Evolutionary conservation across 2,888 invertebrate genomes (phyloP).

Genomic region (Euzetes globulus): DNA sequence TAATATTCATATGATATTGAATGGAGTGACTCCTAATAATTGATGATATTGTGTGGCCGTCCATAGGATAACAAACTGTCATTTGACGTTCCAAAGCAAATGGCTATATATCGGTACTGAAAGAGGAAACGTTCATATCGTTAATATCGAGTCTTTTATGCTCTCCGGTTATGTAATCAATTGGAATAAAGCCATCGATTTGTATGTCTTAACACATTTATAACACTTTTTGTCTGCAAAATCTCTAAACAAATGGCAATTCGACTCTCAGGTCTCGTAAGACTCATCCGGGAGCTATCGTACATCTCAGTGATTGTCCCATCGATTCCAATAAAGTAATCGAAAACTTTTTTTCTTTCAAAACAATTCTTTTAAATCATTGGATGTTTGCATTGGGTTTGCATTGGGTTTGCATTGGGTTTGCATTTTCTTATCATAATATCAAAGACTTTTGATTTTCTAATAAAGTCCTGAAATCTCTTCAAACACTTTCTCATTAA

Average conservation of each 20-base stretch:
- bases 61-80: slow-evolving; percentile 79
- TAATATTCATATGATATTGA: no score
- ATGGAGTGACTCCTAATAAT: no score
- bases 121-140: slow-evolving; percentile 93
- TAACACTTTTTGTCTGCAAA: not conserved
- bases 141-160: slow-evolving; percentile 90
- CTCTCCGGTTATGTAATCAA: slow-evolving; percentile 97
- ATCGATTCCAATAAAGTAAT: slow-evolving; percentile 88
- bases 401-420: not conserved
- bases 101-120: slow-evolving; percentile 99
- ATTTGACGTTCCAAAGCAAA: slow-evolving; percentile 92
- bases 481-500: no score
- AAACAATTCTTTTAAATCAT: slow-evolving; percentile 30
- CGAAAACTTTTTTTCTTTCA: no score
- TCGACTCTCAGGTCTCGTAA: slow-evolving; percentile 66
- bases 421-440: not conserved
- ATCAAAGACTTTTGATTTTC: no score
- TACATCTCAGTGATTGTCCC: slow-evolving; percentile 94
- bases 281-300: slow-evolving; percentile 92
- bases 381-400: not conserved
- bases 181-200: slow-evolving; percentile 99
- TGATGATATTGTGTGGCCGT: no score
- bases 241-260: not conserved
- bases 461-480: no score
- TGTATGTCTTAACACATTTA: slow-evolving; percentile 61